Conservation (phyloP, 2,888 invertebrate genomes). For the Pseudanteris insignis region DNA sequence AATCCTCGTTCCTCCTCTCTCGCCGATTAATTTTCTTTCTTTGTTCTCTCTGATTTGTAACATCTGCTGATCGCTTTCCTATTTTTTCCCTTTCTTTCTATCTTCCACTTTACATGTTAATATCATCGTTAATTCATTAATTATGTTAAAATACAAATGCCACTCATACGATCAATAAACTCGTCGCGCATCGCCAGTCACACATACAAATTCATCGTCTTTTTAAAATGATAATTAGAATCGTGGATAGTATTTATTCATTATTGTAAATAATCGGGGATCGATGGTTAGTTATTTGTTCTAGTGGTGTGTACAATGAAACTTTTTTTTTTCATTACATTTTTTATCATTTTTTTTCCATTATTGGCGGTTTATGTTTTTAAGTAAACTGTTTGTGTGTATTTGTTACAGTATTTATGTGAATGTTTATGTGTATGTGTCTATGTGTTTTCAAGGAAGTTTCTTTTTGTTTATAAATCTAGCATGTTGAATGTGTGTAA, state of each 20-base stretch:
- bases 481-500: constrained; percentile 17
- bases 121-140: constrained; percentile 60
- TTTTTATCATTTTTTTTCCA: constrained; percentile 6
- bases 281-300: constrained; percentile 65
- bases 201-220: constrained; percentile 61
- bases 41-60: constrained; percentile 2
- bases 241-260: constrained; percentile 59
- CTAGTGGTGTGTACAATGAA: constrained; percentile 50
- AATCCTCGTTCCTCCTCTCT: too few species aligned
- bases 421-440: constrained; percentile 10
- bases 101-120: constrained; percentile 66
- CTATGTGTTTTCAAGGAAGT: not conserved
- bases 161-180: constrained; percentile 59
- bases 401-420: constrained; percentile 12
- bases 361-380: too few species aligned
- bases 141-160: constrained; percentile 67
- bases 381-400: too few species aligned
- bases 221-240: constrained; percentile 66
- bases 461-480: too few species aligned
- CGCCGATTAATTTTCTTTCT: constrained; percentile 29
- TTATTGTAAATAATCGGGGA: constrained; percentile 64
- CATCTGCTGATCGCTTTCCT: not conserved
- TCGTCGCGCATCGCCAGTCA: constrained; percentile 56
- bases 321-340: constrained; percentile 15
- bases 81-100: constrained; percentile 26